Percentiles rank a stretch among this genome's conserved stretches.
Evolutionary conservation across 2,888 invertebrate species (phyloP).

Genomic region (Diloba caeruleocephala): DNA sequence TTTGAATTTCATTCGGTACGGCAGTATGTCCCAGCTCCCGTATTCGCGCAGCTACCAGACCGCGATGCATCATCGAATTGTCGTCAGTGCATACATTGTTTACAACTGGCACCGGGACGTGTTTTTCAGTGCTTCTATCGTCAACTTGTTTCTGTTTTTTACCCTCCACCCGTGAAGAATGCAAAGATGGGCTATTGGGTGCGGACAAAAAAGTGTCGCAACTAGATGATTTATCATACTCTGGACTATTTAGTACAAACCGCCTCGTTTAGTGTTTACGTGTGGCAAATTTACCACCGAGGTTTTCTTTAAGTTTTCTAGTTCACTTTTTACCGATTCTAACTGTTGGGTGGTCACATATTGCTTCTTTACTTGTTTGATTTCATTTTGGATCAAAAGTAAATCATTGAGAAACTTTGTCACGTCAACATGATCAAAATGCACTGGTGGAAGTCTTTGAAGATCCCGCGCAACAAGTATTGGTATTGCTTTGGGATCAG

Average conservation of each 20-base stretch:
- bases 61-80: neutral
- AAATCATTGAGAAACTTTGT: conserved; percentile 1
- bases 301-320: too few species aligned
- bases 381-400: too few species aligned
- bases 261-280: neutral
- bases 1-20: too few species aligned
- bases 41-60: neutral
- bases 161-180: conserved; percentile 1
- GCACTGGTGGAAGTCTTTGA: neutral
- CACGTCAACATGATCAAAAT: neutral
- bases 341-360: neutral
- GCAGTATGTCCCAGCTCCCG: too few species aligned
- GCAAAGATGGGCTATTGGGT: too few species aligned
- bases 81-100: neutral
- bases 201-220: too few species aligned
- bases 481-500: neutral
- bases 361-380: too few species aligned
- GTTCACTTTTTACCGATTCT: too few species aligned
- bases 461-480: conserved; percentile 2
- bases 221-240: neutral
- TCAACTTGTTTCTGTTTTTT: too few species aligned
- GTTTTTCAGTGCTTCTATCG: neutral
- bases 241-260: neutral
- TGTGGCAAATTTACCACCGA: neutral
- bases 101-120: neutral